Evolutionary conservation across 2,113 vertebrate species (phyloP).

Genomic region (Empidonax traillii): DNA sequence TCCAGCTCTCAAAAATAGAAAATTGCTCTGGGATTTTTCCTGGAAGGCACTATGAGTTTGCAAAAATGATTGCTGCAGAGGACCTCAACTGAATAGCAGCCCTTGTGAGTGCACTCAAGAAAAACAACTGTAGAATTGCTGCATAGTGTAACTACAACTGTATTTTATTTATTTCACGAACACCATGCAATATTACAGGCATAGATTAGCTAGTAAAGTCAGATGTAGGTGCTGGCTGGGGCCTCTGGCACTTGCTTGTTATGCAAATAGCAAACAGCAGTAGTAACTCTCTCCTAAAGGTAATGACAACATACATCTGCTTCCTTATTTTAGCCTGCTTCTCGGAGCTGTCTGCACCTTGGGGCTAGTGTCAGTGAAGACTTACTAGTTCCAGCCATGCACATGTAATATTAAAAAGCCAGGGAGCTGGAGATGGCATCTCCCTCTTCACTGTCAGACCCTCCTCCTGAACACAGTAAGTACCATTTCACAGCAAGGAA

Average conservation of each 20-base stretch:
- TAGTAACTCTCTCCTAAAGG: neutral
- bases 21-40: constrained; percentile 23
- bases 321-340: neutral
- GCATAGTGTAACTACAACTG: neutral
- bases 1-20: constrained; percentile 3
- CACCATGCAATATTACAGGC: neutral
- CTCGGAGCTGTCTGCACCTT: neutral
- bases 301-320: neutral
- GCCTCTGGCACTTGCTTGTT: neutral
- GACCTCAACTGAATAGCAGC: neutral
- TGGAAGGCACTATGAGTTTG: constrained; percentile 9
- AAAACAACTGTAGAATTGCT: neutral
- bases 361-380: neutral
- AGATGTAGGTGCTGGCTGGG: neutral
- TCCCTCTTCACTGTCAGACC: neutral
- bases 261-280: neutral
- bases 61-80: constrained; percentile 8
- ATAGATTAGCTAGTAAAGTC: neutral
- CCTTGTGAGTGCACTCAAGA: neutral
- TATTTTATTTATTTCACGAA: neutral
- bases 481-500: neutral
- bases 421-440: neutral
- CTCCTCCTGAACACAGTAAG: neutral
- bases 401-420: constrained; percentile 9
- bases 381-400: neutral